phyloP scores from a whole-genome alignment of 1,140 invertebrate species.

The Ostrea denselamellosa region DNA sequence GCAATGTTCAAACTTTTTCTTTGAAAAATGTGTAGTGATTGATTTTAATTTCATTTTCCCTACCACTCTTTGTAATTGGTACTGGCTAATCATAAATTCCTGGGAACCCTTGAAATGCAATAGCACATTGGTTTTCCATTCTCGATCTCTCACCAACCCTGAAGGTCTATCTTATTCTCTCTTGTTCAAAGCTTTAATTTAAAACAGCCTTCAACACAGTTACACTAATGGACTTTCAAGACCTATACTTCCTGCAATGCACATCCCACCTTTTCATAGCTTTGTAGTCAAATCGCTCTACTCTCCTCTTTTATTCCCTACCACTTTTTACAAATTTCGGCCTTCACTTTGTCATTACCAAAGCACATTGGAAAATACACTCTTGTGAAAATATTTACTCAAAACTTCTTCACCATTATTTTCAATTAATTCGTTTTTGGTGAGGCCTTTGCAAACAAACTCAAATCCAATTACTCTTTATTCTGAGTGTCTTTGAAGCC shows the following conservation, averaged over 20 bases:
- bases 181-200: constrained; percentile 31
- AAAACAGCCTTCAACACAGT: constrained; percentile 21
- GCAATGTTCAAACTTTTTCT: background rate
- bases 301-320: background rate
- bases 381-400: constrained; percentile 40
- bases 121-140: constrained; percentile 28
- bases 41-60: constrained; percentile 34
- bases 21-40: background rate
- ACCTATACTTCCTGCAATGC: constrained; percentile 20
- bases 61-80: background rate
- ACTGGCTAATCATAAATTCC: constrained; percentile 21
- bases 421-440: background rate
- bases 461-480: constrained; percentile 31
- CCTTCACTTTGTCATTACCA: constrained; percentile 24
- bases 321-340: constrained; percentile 18
- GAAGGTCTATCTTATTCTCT: constrained; percentile 23
- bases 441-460: constrained; percentile 28
- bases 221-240: constrained; percentile 34
- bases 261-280: constrained; percentile 16
- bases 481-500: constrained; percentile 37
- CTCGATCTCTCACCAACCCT: constrained; percentile 31
- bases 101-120: constrained; percentile 37
- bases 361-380: background rate
- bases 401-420: constrained; percentile 5
- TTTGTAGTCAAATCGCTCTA: constrained; percentile 9